Evolutionary conservation across 2,113 vertebrate species (phyloP).

Genomic region (Orientallactaga bullata): DNA sequence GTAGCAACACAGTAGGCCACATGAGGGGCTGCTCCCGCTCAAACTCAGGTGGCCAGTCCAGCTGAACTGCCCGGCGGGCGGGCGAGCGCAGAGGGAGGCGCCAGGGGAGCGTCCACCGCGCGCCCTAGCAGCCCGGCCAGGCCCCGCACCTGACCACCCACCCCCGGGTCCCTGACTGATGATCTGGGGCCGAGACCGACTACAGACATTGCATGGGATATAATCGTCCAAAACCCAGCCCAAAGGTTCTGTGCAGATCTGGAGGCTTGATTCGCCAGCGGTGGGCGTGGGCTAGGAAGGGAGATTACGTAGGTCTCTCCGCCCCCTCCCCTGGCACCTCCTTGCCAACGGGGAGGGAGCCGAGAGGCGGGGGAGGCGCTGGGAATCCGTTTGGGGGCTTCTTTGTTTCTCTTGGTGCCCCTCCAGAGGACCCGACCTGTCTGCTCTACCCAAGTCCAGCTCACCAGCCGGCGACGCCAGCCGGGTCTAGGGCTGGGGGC

Average conservation of each 20-base stretch:
- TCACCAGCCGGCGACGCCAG: not conserved
- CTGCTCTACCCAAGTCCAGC: not conserved
- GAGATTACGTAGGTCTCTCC: constrained; percentile 77
- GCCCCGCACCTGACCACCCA: not conserved
- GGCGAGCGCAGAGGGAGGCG: no score
- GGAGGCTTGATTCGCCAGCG: constrained; percentile 31
- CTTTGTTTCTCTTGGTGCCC: constrained; percentile 76
- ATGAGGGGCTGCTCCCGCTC: not conserved
- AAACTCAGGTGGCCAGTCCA: constrained; percentile 64
- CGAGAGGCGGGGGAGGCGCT: constrained; percentile 13
- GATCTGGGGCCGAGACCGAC: not conserved
- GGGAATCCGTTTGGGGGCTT: constrained; percentile 56
- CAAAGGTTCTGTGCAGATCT: not conserved
- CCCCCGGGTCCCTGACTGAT: not conserved
- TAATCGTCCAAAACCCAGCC: not conserved
- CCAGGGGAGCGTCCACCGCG: no score
- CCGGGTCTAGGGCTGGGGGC: not conserved
- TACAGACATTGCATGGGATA: not conserved
- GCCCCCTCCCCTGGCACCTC: constrained; percentile 64
- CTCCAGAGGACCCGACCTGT: constrained; percentile 8
- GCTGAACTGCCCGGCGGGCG: not conserved
- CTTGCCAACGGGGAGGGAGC: constrained; percentile 28
- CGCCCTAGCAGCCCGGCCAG: no score
- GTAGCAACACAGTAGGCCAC: constrained; percentile 45
- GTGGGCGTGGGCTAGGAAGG: constrained; percentile 68